phyloP scores from a whole-genome alignment of 2,113 vertebrate genomes.

The Arvicanthis niloticus region DNA sequence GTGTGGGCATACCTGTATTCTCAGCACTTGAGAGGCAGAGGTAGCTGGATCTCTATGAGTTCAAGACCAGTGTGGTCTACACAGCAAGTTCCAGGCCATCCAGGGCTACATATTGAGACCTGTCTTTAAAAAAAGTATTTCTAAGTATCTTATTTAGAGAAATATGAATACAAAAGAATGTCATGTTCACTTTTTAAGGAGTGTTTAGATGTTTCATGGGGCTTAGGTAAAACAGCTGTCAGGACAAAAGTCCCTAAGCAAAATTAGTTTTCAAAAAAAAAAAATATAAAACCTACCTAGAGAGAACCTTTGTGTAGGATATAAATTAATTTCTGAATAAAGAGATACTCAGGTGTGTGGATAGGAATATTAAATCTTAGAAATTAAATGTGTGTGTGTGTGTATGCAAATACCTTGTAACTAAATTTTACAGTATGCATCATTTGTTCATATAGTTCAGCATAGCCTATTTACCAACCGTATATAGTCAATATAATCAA shows the following conservation, averaged over 20 bases:
- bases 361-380: background rate
- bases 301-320: background rate
- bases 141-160: background rate
- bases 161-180: background rate
- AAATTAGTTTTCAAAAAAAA: background rate
- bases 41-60: background rate
- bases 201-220: background rate
- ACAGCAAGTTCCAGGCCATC: background rate
- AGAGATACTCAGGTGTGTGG: background rate
- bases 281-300: background rate
- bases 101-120: background rate
- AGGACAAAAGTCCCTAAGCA: background rate
- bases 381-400: background rate
- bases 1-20: background rate
- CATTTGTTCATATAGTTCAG: background rate
- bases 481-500: background rate
- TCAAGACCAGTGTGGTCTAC: background rate
- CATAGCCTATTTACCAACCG: background rate
- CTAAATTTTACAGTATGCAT: background rate
- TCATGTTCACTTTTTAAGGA: background rate
- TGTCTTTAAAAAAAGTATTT: background rate
- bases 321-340: background rate
- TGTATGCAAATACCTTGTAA: background rate
- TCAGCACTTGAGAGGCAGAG: background rate
- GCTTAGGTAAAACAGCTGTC: background rate